phyloP scores from a whole-genome alignment of 2,888 invertebrate genomes.

The Drosophila planitibia region DNA sequence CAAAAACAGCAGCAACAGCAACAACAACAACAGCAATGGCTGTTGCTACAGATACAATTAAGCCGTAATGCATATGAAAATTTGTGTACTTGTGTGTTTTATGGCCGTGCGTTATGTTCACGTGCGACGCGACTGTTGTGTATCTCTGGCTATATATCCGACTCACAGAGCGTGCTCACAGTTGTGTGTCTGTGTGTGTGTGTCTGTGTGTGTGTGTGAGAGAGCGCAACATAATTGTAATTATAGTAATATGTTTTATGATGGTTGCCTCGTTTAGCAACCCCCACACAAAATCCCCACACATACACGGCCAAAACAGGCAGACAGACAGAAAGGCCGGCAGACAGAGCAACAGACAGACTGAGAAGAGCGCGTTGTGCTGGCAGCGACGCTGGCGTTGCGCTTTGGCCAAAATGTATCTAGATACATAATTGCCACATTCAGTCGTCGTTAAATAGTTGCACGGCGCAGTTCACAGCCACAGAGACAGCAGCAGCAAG shows the following conservation, averaged over 20 bases:
- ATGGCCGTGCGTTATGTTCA: conserved; percentile 77
- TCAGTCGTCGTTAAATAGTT: conserved; percentile 85
- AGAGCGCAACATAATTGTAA: conserved; percentile 81
- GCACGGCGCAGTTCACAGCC: conserved; percentile 83
- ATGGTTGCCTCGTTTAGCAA: conserved; percentile 80
- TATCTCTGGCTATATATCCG: conserved; percentile 48
- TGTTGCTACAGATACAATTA: conserved; percentile 64
- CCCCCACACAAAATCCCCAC: conserved; percentile 72
- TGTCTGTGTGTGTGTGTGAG: conserved; percentile 36
- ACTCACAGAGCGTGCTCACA: conserved; percentile 10
- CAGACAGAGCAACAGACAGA: conserved; percentile 30
- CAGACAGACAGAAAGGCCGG: conserved; percentile 18
- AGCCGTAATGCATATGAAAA: conserved; percentile 80
- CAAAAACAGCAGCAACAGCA: conserved; percentile 31
- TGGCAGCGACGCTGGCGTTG: conserved; percentile 51
- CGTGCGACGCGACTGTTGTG: conserved; percentile 69
- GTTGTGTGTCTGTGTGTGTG: conserved; percentile 17
- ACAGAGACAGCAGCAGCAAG: conserved; percentile 16
- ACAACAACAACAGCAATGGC: conserved; percentile 42
- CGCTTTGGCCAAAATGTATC: conserved; percentile 84
- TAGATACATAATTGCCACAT: conserved; percentile 85
- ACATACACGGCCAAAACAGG: conserved; percentile 34
- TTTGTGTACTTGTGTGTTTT: conserved; percentile 65
- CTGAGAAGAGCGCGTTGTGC: conserved; percentile 50
- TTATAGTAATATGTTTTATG: conserved; percentile 84